Percentiles rank a stretch among this genome's conserved stretches.
phyloP scores from a whole-genome alignment of 2,888 invertebrate species.

The Plebejus anna region DNA sequence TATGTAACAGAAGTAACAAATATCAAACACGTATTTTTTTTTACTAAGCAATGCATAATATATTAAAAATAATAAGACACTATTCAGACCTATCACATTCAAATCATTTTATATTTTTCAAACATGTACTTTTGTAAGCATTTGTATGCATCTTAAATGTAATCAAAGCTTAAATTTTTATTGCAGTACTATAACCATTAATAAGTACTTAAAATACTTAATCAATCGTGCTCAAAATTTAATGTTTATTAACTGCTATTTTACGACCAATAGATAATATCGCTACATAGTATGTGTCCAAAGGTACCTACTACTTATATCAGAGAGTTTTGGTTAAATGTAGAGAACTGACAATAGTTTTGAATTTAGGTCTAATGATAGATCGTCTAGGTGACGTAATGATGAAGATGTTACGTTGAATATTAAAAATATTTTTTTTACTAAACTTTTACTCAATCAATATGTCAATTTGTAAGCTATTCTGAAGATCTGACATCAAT shows the following conservation, averaged over 20 bases:
- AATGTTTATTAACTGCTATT: constrained; percentile 63
- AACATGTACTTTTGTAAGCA: neutral
- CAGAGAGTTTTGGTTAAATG: neutral
- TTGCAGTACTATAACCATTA: constrained; percentile 75
- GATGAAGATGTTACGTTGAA: too few relatives aligned
- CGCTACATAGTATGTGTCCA: constrained; percentile 31
- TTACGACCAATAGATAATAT: constrained; percentile 66
- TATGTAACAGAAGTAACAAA: neutral
- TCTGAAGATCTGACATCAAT: too few relatives aligned
- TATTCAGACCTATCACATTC: too few relatives aligned
- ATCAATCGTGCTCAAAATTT: constrained; percentile 47
- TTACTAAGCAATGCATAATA: neutral
- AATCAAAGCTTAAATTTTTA: constrained; percentile 51
- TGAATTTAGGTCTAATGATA: neutral
- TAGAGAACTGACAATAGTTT: neutral
- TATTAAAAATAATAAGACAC: neutral
- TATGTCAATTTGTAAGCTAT: neutral
- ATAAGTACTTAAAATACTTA: constrained; percentile 76
- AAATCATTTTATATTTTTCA: too few relatives aligned
- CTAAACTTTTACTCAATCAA: neutral
- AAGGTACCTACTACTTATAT: neutral
- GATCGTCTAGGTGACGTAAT: too few relatives aligned
- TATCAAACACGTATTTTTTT: neutral
- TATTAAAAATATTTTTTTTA: too few relatives aligned
- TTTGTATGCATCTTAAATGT: neutral